Evolutionary conservation across 92 coral and sea anemone species (phyloP), one percentile per base, ranked within the genome.

Genomic region (Palythoa heliodiscus): DNA sequence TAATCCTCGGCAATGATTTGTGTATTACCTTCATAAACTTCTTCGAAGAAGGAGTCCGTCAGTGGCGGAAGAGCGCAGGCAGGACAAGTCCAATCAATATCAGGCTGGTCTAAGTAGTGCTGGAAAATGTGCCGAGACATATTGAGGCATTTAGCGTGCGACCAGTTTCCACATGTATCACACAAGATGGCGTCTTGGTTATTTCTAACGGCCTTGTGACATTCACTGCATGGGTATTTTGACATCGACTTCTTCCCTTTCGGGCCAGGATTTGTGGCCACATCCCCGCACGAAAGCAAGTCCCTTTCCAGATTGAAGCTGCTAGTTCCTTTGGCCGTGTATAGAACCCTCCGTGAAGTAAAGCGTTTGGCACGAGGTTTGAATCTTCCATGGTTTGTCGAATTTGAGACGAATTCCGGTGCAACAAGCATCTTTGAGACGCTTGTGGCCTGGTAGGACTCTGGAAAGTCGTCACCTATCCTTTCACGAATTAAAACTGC

Each of bases 111-210:
- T 58, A 85, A 66, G 79, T 85, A 85, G 73, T 85, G 63, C 22
- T 71, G 61, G 71, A 85, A 85, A 25, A 75, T 85, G 38, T 35
- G 2, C 53, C 54, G 53, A 39, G 88, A 85, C 19, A 85, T 85
- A 20, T 80, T 64, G 37, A 48, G 67, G 72, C 88, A 86, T 57
- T 86, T 86, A 52, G 81, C 88, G 73, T 86, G 83, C 20, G 73
- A 86, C 88, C 88, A 86, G 37, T 67, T 63, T 43, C 17, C 22
- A 76, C 88, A 86, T 2, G 20, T 15, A 50, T 64, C 75, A 39
- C 88, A 86, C 77, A 87, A 87, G 40, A 80, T 87, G 90, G 89
- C 89, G 83, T 86, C 88, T 70, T 86, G 89, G 72, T 77, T 86
- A 72, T 78, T 77, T 53, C 71, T 70, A 15, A 77, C 89, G 12